phyloP scores from a whole-genome alignment of 2,113 vertebrate genomes.

The Platichthys flesus region DNA sequence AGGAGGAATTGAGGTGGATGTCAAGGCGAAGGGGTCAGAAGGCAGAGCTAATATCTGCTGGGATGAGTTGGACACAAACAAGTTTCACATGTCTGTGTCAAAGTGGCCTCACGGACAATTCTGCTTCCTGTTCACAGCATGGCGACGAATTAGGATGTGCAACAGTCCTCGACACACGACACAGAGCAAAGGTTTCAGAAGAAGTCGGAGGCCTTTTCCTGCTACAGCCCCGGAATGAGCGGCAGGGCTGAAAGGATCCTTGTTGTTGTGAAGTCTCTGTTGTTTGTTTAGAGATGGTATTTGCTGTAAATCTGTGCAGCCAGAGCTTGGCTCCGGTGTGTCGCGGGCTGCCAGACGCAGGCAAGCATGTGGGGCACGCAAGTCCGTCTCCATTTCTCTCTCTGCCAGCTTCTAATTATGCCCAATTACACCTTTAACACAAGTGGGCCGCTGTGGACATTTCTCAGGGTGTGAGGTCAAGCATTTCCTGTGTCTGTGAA shows the following conservation, averaged over 20 bases:
- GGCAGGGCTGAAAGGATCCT: constrained; percentile 62
- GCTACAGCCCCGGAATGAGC: constrained; percentile 16
- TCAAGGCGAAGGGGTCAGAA: constrained; percentile 28
- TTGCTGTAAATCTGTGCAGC: constrained; percentile 68
- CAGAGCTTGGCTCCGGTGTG: constrained; percentile 64
- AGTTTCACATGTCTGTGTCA: constrained; percentile 22
- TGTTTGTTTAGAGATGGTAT: constrained; percentile 63
- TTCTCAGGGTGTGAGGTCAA: constrained; percentile 83
- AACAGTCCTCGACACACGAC: background rate
- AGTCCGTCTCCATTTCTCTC: constrained; percentile 64
- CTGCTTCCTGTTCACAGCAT: constrained; percentile 15
- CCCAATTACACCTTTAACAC: constrained; percentile 84
- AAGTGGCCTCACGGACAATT: constrained; percentile 17
- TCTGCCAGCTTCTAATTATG: constrained; percentile 81
- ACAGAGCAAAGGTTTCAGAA: constrained; percentile 12
- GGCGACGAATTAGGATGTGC: background rate
- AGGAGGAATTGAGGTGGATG: constrained; percentile 50
- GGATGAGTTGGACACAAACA: constrained; percentile 18
- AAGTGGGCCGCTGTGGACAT: constrained; percentile 80
- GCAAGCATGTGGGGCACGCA: constrained; percentile 57
- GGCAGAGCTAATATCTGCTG: constrained; percentile 23
- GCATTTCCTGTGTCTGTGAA: constrained; percentile 83
- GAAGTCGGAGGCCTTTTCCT: constrained; percentile 14
- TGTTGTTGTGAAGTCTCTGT: constrained; percentile 59
- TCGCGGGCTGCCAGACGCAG: constrained; percentile 56